phyloP scores from a whole-genome alignment of 35 echinoderm and acorn worm species.

The Heliocidaris erythrogramma region DNA sequence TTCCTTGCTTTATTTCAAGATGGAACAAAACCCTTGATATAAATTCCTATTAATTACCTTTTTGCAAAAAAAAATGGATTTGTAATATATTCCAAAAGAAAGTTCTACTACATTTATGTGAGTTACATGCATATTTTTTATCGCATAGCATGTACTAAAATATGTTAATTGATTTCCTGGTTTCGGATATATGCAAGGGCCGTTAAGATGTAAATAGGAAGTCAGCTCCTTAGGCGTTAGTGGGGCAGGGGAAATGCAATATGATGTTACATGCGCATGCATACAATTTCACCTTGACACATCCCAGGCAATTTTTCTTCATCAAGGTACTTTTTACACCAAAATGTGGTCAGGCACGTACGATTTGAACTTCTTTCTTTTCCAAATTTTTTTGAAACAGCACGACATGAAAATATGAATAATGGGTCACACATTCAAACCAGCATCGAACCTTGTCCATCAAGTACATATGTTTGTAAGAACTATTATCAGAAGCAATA shows the following conservation, averaged over 20 bases:
- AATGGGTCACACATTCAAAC: not conserved
- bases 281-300: not conserved
- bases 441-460: too few species aligned
- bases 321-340: not conserved
- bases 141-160: not conserved
- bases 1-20: not conserved
- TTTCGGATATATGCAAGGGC: not conserved
- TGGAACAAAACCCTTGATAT: not conserved
- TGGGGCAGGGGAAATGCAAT: not conserved
- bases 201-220: not conserved
- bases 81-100: not conserved
- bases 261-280: not conserved
- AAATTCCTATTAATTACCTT: not conserved
- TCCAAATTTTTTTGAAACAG: not conserved
- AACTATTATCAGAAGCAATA: too few species aligned
- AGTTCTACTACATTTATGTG: not conserved
- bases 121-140: not conserved
- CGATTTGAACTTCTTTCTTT: not conserved
- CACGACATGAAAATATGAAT: too few species aligned
- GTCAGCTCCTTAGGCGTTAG: not conserved
- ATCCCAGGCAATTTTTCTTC: not conserved
- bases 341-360: not conserved
- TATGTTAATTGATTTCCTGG: not conserved
- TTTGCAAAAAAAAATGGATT: not conserved
- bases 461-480: too few species aligned